Percentiles rank a stretch among this genome's conserved stretches.
Conservation (phyloP, 2,888 invertebrate species). For the Caenorhabditis plicata region DNA sequence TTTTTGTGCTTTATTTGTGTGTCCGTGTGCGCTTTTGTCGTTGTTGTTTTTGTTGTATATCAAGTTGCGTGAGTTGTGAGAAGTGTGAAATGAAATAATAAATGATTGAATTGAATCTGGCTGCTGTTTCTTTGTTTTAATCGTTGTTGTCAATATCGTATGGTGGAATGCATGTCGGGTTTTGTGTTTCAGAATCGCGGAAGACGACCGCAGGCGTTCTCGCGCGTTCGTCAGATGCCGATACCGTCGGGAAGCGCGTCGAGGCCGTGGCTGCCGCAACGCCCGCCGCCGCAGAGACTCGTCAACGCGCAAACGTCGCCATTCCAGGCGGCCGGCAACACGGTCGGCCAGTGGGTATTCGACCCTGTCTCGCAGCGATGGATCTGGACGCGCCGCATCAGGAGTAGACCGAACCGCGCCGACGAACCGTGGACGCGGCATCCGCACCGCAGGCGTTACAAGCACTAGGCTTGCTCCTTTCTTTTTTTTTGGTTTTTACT, state of each 20-base stretch:
- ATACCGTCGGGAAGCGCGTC: constrained; percentile 28
- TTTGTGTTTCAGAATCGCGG: constrained; percentile 14
- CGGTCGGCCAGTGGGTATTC: constrained; percentile 45
- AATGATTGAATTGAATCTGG: too few relatives aligned
- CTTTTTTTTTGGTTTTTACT: constrained; percentile 2
- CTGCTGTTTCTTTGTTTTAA: constrained; percentile 2
- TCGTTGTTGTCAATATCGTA: background rate
- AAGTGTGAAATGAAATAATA: too few relatives aligned
- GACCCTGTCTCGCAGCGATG: constrained; percentile 40
- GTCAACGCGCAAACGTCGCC: too few relatives aligned
- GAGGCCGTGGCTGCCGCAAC: constrained; percentile 13
- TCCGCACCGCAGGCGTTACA: constrained; percentile 13
- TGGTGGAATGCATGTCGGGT: constrained; percentile 15
- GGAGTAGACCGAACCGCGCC: constrained; percentile 3
- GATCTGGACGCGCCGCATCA: constrained; percentile 36
- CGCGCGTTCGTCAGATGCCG: constrained; percentile 50
- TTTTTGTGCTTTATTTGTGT: background rate
- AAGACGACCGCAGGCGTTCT: constrained; percentile 48
- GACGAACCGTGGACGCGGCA: background rate
- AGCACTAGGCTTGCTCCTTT: constrained; percentile 19
- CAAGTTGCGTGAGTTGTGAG: too few relatives aligned
- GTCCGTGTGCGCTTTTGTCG: background rate
- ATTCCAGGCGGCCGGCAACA: too few relatives aligned
- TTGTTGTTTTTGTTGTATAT: constrained; percentile 1
- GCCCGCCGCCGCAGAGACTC: constrained; percentile 4